Evolutionary conservation across 2,797 vertebrate genomes (phyloP), one percentile per base, ranked within the genome.

Genomic region (Cyprinodon diabolis): DNA sequence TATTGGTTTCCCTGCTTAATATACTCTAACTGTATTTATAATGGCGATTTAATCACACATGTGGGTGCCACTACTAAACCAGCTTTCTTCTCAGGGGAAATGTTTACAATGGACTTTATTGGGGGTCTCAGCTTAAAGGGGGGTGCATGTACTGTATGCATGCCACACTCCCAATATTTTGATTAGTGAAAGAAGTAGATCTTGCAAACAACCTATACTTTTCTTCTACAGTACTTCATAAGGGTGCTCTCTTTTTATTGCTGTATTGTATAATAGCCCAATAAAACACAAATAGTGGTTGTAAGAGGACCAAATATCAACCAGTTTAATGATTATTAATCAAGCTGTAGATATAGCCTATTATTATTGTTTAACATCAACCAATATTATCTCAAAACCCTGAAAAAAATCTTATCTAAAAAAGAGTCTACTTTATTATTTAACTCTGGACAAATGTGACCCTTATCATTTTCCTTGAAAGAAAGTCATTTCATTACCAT

Each of bases 321-420:
- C 60, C 19, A 43, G 19, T n/a, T 13, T 37, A 63, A 63, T 21
- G 10, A 63, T 8, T 10, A 63, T 45, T 21, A 63, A 86, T 68
- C 40, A 78, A 81, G 73, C 78, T 71, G 19, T 66, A 71, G 68
- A 14, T 55, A 78, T 80, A 58, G 75, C 74, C 23, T 23, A 11
- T 30, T 19, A 69, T 71, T 43, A 45, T 35, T 66, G 51, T 68
- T 68, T 68, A 57, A 79, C 37, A 45, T 52, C 57, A 43, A 54
- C 43, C 58, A 12, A 3, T 21, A 40, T 62, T 17, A 62, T 5
- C 17, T 15, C 17, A 37, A 43, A n/a, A 37, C 30, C 37, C 37
- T 30, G 30, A 30, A 30, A 30, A 30, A 30, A 30, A 43, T 43
- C 7, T 43, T 5, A 43, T 43, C 40, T 43, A 43, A 4, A 43